phyloP scores from a whole-genome alignment of 2,888 invertebrate genomes.

The Perizoma affinitatum region DNA sequence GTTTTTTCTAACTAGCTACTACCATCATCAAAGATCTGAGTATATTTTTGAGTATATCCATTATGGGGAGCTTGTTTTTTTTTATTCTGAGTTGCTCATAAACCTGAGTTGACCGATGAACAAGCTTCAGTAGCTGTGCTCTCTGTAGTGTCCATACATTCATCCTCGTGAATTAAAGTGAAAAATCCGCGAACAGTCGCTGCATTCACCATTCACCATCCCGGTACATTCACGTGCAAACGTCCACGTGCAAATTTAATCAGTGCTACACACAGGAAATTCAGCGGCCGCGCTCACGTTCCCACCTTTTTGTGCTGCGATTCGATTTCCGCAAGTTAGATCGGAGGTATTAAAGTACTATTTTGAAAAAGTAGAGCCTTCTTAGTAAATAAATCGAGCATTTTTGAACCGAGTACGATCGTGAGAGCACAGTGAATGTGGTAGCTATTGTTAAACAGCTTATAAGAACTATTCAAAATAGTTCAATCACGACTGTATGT shows the following conservation, averaged over 20 bases:
- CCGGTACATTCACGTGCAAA: conserved; percentile 35
- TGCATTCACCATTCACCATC: conserved; percentile 26
- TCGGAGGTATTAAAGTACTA: conserved; percentile 16
- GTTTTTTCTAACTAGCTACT: no score
- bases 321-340: conserved; percentile 39
- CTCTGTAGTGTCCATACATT: no score
- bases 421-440: no score
- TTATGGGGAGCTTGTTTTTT: no score
- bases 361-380: not conserved
- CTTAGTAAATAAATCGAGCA: not conserved
- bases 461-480: no score
- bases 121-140: no score
- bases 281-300: conserved; percentile 29
- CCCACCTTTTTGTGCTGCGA: conserved; percentile 43
- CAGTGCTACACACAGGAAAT: conserved; percentile 38
- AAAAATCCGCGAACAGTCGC: conserved; percentile 27
- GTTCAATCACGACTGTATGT: no score
- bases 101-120: not conserved
- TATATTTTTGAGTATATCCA: no score
- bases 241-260: conserved; percentile 52
- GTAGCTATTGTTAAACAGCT: no score
- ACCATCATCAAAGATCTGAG: no score
- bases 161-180: conserved; percentile 11
- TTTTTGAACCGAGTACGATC: no score
- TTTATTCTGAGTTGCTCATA: no score